Evolutionary conservation across 1,140 invertebrate species (phyloP), one percentile per base, ranked within the genome.

Genomic region (Campoletis sonorensis): DNA sequence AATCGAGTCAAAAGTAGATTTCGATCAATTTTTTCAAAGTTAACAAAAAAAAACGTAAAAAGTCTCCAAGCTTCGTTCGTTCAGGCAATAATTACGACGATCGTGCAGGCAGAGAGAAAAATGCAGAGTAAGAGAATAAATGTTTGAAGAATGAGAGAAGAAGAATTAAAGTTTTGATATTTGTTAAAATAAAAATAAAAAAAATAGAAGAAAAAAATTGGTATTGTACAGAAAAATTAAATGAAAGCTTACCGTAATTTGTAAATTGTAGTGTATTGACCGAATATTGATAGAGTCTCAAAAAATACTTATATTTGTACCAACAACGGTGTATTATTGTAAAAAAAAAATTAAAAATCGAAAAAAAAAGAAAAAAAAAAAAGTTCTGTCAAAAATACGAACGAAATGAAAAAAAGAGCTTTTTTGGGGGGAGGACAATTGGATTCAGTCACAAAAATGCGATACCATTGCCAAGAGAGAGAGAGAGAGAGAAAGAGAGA

Each of bases 241-340:
- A 58, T 11, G n/a, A n/a, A 58, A 58, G 54, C 54, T 58, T 58
- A 58, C 54, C 54, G 54, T 58, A 58, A n/a, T 58, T 58, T 58
- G 54, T 58, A 58, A 23, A 58, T 18, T 58, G 21, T 23, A 58
- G 40, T 58, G 21, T 58, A 58, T 21, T 58, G 54, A 3, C 21
- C 18, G 11, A 58, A 23, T 21, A 58, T n/a, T n/a, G 13, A 58
- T n/a, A 3, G 13, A 21, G 13, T 58, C 18, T 23, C 54, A 5
- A 21, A 58, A 16, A n/a, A 13, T 7, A 4, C 3, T 58, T 0
- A 58, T 23, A 58, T 58, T 18, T 58, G 18, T 58, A 18, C 21
- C 5, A 58, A 58, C 7, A 58, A n/a, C 5, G 54, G 18, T 58
- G 16, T 58, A 58, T 21, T 18, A n/a, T 45, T 45, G 40, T 11